Conservation (phyloP, 2,113 vertebrate species). For the Atrichornis clamosus region DNA sequence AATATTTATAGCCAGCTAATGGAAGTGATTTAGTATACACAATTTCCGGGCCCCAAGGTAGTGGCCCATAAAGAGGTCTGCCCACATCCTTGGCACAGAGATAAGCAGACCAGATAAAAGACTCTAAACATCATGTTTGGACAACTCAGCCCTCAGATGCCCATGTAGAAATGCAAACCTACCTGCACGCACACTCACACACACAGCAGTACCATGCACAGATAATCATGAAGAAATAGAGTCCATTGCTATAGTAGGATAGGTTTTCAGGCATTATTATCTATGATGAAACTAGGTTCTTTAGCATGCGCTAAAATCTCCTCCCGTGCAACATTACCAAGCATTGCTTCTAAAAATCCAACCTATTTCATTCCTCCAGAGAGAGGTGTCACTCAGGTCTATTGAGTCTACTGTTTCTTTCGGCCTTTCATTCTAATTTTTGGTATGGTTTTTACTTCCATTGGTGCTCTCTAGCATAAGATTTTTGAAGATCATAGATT, state of each 20-base stretch:
- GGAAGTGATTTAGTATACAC: background rate
- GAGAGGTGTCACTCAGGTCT: background rate
- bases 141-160: fast-evolving
- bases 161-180: background rate
- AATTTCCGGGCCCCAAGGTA: background rate
- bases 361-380: background rate
- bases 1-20: background rate
- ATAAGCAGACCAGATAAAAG: background rate
- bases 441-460: fast-evolving
- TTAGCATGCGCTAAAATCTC: background rate
- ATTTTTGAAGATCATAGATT: background rate
- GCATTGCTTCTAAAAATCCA: background rate
- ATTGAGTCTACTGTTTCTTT: background rate
- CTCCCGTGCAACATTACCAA: background rate
- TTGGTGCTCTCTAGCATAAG: background rate
- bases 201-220: background rate
- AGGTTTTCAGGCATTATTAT: background rate
- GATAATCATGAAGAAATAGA: background rate
- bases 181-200: fast-evolving
- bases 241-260: background rate
- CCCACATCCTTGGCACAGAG: background rate
- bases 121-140: background rate
- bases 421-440: background rate
- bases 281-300: background rate
- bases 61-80: background rate